A percentile compares a stretch with the other conserved stretches of the same genome.
These are phyloP conservation scores for Diacarnus erythraeanus DNA, from an alignment of 37 sponge, comb jelly and placozoan species.

Conservation along the genomic window DNA sequence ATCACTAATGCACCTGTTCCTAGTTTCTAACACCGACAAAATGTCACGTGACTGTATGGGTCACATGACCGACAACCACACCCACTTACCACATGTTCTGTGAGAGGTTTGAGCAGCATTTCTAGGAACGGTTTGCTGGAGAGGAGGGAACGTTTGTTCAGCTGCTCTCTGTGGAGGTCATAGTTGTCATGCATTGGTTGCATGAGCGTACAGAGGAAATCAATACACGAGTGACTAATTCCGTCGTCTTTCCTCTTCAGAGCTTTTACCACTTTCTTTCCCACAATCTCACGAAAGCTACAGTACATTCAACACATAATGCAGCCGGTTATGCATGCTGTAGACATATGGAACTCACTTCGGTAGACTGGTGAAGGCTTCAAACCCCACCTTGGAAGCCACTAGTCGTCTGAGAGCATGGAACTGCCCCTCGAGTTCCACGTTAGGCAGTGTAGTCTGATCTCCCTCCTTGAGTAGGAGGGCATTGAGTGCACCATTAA, in stretches of 20 bases:
- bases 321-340: no score
- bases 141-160: slow-evolving; percentile 96
- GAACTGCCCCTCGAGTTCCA: slow-evolving; percentile 95
- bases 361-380: slow-evolving; percentile 89
- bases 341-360: slow-evolving; percentile 43
- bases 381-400: slow-evolving; percentile 95
- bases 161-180: slow-evolving; percentile 90
- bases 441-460: slow-evolving; percentile 51
- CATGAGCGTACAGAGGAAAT: slow-evolving; percentile 97
- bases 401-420: slow-evolving; percentile 96
- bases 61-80: not conserved
- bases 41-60: slow-evolving; percentile 16
- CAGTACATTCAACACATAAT: no score
- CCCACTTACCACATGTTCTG: slow-evolving; percentile 63
- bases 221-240: slow-evolving; percentile 89
- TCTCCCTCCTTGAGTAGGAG: slow-evolving; percentile 80
- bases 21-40: slow-evolving; percentile 16
- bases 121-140: slow-evolving; percentile 86
- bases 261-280: slow-evolving; percentile 82
- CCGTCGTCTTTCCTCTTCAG: slow-evolving; percentile 92
- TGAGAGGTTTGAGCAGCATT: slow-evolving; percentile 73
- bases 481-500: slow-evolving; percentile 75
- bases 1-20: slow-evolving; percentile 96
- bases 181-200: slow-evolving; percentile 99
- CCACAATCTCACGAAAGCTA: slow-evolving; percentile 19